Evolutionary conservation across 2,888 invertebrate genomes (phyloP).

Genomic region (Tuberolachnus salignus): DNA sequence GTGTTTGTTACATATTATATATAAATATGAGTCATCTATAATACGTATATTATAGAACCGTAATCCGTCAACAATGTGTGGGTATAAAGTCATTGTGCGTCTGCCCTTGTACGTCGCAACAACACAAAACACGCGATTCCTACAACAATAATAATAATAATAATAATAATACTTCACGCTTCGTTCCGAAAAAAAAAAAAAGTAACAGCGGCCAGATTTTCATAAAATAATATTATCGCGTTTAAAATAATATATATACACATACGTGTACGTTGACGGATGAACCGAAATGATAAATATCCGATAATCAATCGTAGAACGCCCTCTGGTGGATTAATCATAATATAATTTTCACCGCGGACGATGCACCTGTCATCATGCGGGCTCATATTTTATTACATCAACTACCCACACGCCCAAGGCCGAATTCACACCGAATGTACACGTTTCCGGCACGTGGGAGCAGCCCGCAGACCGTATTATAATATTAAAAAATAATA

Average conservation of each 20-base stretch:
- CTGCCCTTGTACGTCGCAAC: too few relatives aligned
- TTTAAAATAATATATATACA: too few relatives aligned
- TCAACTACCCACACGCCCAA: not conserved
- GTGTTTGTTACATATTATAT: too few relatives aligned
- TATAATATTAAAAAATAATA: too few relatives aligned
- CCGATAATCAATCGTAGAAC: conserved; percentile 24
- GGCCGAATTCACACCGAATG: conserved; percentile 23
- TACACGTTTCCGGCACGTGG: conserved; percentile 19
- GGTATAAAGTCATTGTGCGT: too few relatives aligned
- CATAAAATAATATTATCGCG: not conserved
- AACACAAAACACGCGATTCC: not conserved
- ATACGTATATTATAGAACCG: not conserved
- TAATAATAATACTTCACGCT: not conserved
- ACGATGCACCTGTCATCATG: conserved; percentile 27
- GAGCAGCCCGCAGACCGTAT: not conserved
- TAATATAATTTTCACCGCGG: conserved; percentile 5
- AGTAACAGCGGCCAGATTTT: not conserved
- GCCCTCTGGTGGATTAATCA: conserved; percentile 45
- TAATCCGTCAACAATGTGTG: conserved; percentile 22
- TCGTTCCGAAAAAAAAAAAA: not conserved
- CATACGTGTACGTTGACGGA: not conserved
- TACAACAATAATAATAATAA: too few relatives aligned
- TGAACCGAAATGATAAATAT: not conserved
- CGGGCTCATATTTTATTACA: conserved; percentile 34
- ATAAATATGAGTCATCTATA: conserved; percentile 26